Evolutionary conservation across 2,888 invertebrate genomes (phyloP).

Genomic region (Beris chalybata): DNA sequence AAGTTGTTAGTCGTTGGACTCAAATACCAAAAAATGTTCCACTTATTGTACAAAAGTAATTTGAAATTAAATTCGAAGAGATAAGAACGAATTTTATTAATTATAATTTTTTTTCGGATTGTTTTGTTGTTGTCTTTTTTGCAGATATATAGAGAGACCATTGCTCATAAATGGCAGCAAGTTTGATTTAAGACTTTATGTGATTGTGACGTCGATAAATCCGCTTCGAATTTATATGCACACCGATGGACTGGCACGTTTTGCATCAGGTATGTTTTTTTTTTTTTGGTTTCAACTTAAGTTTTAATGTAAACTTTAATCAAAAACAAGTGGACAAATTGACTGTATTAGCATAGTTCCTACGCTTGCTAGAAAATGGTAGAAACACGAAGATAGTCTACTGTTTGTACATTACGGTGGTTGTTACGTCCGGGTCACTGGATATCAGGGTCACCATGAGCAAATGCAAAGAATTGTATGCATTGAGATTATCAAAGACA

Average conservation of each 20-base stretch:
- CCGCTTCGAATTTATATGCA: constrained; percentile 92
- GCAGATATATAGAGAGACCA: constrained; percentile 75
- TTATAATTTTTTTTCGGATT: neutral
- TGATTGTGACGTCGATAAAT: constrained; percentile 91
- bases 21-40: constrained; percentile 91
- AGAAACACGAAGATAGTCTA: too few relatives aligned
- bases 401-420: too few relatives aligned
- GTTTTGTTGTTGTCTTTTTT: constrained; percentile 11
- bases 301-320: neutral
- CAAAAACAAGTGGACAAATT: neutral
- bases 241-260: constrained; percentile 93
- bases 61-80: neutral
- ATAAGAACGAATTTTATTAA: neutral
- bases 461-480: too few relatives aligned
- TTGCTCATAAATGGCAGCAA: constrained; percentile 92
- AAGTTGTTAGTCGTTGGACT: constrained; percentile 90
- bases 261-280: constrained; percentile 79
- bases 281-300: neutral
- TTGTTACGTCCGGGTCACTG: too few relatives aligned
- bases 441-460: too few relatives aligned
- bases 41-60: constrained; percentile 81
- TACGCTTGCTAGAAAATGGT: too few relatives aligned
- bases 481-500: too few relatives aligned
- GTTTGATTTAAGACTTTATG: constrained; percentile 95
- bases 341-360: too few relatives aligned